Evolutionary conservation across 2,888 invertebrate genomes (phyloP).

Genomic region (Diarsia dahlii): DNA sequence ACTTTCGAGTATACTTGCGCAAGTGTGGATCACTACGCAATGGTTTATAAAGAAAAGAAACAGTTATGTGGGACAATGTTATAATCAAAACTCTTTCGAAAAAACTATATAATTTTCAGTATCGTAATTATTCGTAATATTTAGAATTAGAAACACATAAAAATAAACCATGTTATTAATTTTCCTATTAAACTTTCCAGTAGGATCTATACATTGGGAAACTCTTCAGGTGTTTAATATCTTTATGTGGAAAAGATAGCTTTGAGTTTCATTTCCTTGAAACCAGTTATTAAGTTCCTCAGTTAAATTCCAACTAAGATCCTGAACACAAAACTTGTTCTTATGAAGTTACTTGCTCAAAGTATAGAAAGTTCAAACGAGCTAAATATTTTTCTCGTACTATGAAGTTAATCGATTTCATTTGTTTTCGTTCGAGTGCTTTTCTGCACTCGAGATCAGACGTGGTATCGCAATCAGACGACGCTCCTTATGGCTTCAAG

Average conservation of each 20-base stretch:
- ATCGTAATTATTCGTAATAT: neutral
- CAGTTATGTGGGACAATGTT: neutral
- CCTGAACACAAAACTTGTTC: neutral
- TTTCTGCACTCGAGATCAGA: neutral
- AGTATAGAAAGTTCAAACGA: slow-evolving; percentile 17
- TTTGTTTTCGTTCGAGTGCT: slow-evolving; percentile 21
- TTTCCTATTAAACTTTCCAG: neutral
- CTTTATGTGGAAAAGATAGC: neutral
- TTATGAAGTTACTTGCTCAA: neutral
- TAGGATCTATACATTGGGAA: neutral
- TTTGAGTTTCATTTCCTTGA: neutral
- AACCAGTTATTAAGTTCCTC: neutral
- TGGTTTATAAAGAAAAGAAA: neutral
- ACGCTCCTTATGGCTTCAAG: neutral
- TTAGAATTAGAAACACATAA: neutral
- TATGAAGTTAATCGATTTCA: slow-evolving; percentile 21
- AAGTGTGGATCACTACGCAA: neutral
- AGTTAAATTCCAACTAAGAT: no score
- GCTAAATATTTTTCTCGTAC: neutral
- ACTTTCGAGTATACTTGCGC: neutral
- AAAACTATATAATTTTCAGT: neutral
- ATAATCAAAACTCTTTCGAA: neutral
- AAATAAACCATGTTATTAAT: no score
- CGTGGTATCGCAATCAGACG: neutral
- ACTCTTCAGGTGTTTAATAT: neutral